phyloP scores from a whole-genome alignment of 2,888 invertebrate species.

The Scaptomyza reducta region DNA sequence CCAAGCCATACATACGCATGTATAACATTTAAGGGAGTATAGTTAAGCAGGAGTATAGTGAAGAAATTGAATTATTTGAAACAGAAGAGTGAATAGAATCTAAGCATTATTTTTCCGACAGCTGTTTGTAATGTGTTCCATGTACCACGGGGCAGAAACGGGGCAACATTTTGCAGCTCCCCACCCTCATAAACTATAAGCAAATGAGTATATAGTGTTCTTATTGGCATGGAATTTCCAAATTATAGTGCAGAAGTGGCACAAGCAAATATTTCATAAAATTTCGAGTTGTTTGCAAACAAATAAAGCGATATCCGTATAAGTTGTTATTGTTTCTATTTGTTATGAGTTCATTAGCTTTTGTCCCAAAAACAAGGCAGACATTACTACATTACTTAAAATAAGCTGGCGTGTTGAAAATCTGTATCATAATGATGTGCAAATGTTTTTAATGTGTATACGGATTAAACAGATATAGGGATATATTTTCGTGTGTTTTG shows the following conservation, averaged over 20 bases:
- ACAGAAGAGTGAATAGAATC: slow-evolving; percentile 20
- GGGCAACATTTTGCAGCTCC: not conserved
- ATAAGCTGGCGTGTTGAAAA: not conserved
- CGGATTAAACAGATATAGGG: too few species aligned
- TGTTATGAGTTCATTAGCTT: slow-evolving; percentile 54
- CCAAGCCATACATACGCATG: too few species aligned
- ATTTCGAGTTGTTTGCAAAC: slow-evolving; percentile 48
- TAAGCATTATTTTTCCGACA: slow-evolving; percentile 43
- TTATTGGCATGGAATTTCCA: slow-evolving; percentile 56
- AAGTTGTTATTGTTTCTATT: too few species aligned
- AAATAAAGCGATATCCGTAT: slow-evolving; percentile 46
- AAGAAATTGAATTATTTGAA: not conserved
- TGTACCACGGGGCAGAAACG: slow-evolving; percentile 32
- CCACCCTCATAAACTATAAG: slow-evolving; percentile 36
- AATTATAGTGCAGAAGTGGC: slow-evolving; percentile 48
- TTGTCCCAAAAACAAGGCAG: slow-evolving; percentile 64
- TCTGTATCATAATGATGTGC: not conserved
- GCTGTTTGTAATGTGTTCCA: slow-evolving; percentile 67
- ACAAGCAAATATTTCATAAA: slow-evolving; percentile 68
- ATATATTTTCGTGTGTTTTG: not conserved
- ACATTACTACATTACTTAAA: slow-evolving; percentile 45
- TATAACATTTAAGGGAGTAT: too few species aligned
- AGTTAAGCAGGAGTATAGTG: too few species aligned
- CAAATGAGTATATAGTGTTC: slow-evolving; percentile 8
- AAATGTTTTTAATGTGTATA: too few species aligned